phyloP scores from a whole-genome alignment of 2,797 vertebrate genomes.

The Pogoniulus pusillus region DNA sequence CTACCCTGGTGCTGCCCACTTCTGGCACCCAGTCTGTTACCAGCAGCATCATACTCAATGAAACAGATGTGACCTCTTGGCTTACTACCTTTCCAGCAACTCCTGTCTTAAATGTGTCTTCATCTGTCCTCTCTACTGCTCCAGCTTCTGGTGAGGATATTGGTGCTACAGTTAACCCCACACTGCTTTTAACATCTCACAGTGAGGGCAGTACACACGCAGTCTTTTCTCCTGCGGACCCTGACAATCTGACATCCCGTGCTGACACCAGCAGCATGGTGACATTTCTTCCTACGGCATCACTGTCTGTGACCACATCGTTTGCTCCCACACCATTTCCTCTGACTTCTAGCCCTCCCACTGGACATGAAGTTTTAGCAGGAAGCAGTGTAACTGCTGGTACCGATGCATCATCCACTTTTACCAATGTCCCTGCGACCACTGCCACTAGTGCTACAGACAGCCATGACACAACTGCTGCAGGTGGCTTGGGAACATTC shows the following conservation, averaged over 20 bases:
- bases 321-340: slow-evolving; percentile 22
- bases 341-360: neutral
- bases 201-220: neutral
- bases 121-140: slow-evolving; percentile 25
- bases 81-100: slow-evolving; percentile 22
- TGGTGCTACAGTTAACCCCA: slow-evolving; percentile 15
- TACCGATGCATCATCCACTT: neutral
- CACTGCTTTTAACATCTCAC: slow-evolving; percentile 11
- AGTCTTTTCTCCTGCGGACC: neutral
- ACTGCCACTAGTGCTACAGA: slow-evolving; percentile 22
- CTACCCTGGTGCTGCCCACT: slow-evolving; percentile 55
- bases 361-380: neutral
- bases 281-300: slow-evolving; percentile 19
- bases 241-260: slow-evolving; percentile 5
- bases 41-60: slow-evolving; percentile 45
- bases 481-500: slow-evolving; percentile 18
- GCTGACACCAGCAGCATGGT: neutral
- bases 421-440: neutral
- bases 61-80: slow-evolving; percentile 18
- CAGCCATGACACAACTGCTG: slow-evolving; percentile 11
- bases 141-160: neutral
- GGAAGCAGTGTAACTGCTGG: neutral
- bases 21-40: neutral
- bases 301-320: neutral
- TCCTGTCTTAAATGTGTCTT: slow-evolving; percentile 35